Evolutionary conservation across 2,888 invertebrate genomes (phyloP).

Genomic region (Andrena bucephala): DNA sequence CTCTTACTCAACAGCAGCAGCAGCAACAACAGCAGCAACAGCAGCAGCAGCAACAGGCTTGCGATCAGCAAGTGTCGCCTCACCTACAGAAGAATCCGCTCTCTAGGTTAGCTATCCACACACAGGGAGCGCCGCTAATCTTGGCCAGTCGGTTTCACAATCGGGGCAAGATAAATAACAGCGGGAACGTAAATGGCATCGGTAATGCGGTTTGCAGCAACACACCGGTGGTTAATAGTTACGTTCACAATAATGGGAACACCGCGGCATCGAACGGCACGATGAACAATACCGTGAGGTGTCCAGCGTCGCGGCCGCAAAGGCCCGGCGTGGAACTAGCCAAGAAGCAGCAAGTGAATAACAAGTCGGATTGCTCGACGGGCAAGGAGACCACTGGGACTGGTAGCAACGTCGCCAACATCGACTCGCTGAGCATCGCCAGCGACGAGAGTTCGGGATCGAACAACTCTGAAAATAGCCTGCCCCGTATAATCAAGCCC

Average conservation of each 20-base stretch:
- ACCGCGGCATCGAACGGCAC: constrained; percentile 43
- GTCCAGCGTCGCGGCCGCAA: constrained; percentile 61
- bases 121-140: constrained; percentile 94
- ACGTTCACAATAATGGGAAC: constrained; percentile 62
- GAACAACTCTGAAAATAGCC: constrained; percentile 89
- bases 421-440: constrained; percentile 90
- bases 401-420: constrained; percentile 85
- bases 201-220: constrained; percentile 36
- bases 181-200: constrained; percentile 49
- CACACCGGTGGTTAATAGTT: constrained; percentile 38
- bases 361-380: constrained; percentile 83
- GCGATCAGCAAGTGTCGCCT: constrained; percentile 69
- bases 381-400: constrained; percentile 62
- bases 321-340: constrained; percentile 45
- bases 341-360: constrained; percentile 74
- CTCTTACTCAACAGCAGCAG: constrained; percentile 62
- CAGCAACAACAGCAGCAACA: constrained; percentile 70
- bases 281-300: constrained; percentile 56
- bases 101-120: constrained; percentile 92
- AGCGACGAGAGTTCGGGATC: constrained; percentile 92
- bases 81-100: constrained; percentile 86
- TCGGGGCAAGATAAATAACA: constrained; percentile 84
- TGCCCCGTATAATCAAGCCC: constrained; percentile 95
- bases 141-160: constrained; percentile 88
- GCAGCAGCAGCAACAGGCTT: constrained; percentile 65